Base-by-base conservation (phyloP, 2,888 invertebrate genomes). In the Hofmannophila pseudospretella region DNA sequence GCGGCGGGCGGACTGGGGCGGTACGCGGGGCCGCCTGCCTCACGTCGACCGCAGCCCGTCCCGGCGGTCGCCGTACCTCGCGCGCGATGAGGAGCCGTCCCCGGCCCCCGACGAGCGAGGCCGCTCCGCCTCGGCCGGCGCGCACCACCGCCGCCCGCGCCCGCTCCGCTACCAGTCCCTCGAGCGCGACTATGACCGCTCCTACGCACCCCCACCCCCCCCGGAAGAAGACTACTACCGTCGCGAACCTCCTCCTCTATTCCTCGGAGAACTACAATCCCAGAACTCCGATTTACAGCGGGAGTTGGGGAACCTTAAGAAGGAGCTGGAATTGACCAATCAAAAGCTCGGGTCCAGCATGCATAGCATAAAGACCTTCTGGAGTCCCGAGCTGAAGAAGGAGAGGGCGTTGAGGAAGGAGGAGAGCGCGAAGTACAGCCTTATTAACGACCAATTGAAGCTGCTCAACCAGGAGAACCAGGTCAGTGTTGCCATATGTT, bases 291-390 rank as follows among this genome's bases (percentile, higher is more conserved):
- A 98, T 78, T 89, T 98, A 55, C 98, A 98, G 69, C 90, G 96
- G 49, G 98, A 98, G 77, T 90, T 97, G 71, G 86, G 86, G 14
- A 95, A 95, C 74, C 90, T 97, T 53, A 96, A 96, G 84, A 96
- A 96, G 74, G 97, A 97, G 73, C 89, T 97, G 67, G 97, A 97
- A 88, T 89, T 97, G 70, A 97, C 97, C 52, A 97, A 97, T 81
- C 97, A 98, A 88, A 99, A 99, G 86, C 90, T 99, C 61, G 96
- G 97, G 76, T 97, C 97, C 71, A 96, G 96, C 66, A 99, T 99
- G 98, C 98, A 99, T 88, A 98, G 97, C 86, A 99, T 99, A 82
- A 99, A 99, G 89, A 99, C 98, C 38, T 99, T 99, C 88, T 99
- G 99, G 99, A 98, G 98, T 73, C 99, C 99, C 11, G 99, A 99